These are phyloP conservation scores for Uropetala carovei DNA, from an alignment of 2,888 invertebrate species.

Conservation along the genomic window DNA sequence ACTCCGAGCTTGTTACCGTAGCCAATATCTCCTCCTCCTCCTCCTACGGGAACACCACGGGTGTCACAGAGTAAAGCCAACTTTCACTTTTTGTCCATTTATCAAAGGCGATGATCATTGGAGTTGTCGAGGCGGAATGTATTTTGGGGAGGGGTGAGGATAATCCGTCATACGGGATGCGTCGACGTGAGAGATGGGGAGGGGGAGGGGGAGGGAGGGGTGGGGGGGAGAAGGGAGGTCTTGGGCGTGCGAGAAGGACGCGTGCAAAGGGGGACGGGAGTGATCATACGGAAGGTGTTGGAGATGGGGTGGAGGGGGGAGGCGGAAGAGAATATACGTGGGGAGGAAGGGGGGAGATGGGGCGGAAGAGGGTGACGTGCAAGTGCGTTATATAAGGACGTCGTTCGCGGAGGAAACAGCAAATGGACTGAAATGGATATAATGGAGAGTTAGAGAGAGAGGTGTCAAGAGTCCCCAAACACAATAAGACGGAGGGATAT, in stretches of 20 bases:
- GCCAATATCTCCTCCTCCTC: background rate
- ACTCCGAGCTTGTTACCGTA: background rate
- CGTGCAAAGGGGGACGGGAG: background rate
- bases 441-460: too few species aligned
- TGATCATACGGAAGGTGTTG: background rate
- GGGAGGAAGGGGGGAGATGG: background rate
- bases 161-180: background rate
- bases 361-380: background rate
- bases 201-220: background rate
- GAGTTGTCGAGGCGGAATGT: constrained; percentile 24
- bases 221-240: background rate
- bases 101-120: constrained; percentile 13
- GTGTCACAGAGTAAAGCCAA: background rate
- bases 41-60: background rate
- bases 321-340: background rate
- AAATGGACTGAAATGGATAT: too few species aligned
- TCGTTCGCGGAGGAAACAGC: background rate
- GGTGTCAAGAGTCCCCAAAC: too few species aligned
- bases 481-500: too few species aligned
- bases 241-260: background rate
- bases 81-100: constrained; percentile 19
- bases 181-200: too few species aligned
- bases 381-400: background rate
- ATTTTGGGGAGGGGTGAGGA: background rate
- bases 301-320: background rate